Evolutionary conservation across 2,888 invertebrate species (phyloP).

Genomic region (Barypeithes pellucidus): DNA sequence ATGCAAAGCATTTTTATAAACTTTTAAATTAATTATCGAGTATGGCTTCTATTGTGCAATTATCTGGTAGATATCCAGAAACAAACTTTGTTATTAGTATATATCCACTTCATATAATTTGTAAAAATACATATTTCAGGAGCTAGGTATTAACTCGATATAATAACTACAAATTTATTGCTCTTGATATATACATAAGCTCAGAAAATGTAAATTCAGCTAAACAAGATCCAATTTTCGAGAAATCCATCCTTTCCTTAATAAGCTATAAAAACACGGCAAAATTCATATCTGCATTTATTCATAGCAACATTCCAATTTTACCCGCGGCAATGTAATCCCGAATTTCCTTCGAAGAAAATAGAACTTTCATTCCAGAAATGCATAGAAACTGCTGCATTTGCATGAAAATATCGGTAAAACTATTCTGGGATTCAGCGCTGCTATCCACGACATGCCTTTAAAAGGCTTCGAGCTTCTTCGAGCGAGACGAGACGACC

Average conservation of each 20-base stretch:
- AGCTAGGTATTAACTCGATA: too few species aligned
- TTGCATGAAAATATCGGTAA: constrained; percentile 50
- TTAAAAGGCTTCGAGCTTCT: constrained; percentile 30
- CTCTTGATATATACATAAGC: neutral
- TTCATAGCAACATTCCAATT: constrained; percentile 41
- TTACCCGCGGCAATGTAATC: constrained; percentile 39
- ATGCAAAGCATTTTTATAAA: too few species aligned
- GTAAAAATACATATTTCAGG: too few species aligned
- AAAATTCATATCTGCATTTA: constrained; percentile 36
- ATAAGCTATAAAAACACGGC: constrained; percentile 32
- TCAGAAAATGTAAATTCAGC: neutral
- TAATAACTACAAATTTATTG: too few species aligned
- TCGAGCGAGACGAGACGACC: constrained; percentile 49
- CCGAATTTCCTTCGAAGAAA: constrained; percentile 40
- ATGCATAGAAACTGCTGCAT: constrained; percentile 54
- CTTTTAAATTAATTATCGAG: too few species aligned
- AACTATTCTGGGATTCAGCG: constrained; percentile 45
- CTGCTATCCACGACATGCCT: constrained; percentile 45
- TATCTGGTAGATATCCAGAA: too few species aligned
- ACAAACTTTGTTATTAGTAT: neutral
- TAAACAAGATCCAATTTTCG: constrained; percentile 21
- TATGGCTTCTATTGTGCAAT: too few species aligned
- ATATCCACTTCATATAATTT: too few species aligned
- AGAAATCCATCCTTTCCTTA: constrained; percentile 17
- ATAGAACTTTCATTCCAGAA: constrained; percentile 42